Evolutionary conservation across 1,140 invertebrate species (phyloP).

Genomic region (Hylaeus anthracinus): DNA sequence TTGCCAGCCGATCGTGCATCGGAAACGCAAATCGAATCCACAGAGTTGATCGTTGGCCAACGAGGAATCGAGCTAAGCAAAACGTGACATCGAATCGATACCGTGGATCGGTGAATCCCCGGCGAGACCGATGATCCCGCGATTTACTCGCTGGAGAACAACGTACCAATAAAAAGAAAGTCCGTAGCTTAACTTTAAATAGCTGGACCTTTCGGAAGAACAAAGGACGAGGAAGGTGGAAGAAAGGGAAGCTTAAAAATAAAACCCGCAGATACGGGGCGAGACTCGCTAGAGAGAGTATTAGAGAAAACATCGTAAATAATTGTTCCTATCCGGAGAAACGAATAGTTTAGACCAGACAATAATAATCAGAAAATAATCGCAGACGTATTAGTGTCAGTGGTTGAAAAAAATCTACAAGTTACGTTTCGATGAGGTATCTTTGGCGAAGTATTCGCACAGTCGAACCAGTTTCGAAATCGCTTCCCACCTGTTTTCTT

Average conservation of each 20-base stretch:
- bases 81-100: slow-evolving; percentile 2
- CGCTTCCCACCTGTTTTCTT: not conserved
- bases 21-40: too few species aligned
- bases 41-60: not conserved
- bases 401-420: slow-evolving; percentile 23
- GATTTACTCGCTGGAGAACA: not conserved
- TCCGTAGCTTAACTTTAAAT: slow-evolving; percentile 44
- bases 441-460: not conserved
- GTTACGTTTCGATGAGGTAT: not conserved
- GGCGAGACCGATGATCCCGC: slow-evolving; percentile 1
- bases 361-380: slow-evolving; percentile 45
- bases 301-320: slow-evolving; percentile 15
- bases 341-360: slow-evolving; percentile 48
- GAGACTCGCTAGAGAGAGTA: not conserved
- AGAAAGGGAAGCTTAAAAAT: slow-evolving; percentile 45
- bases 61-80: not conserved
- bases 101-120: not conserved
- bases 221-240: slow-evolving; percentile 36
- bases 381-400: slow-evolving; percentile 19
- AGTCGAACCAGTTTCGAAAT: not conserved
- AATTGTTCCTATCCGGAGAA: slow-evolving; percentile 36
- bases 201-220: slow-evolving; percentile 35
- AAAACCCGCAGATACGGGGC: slow-evolving; percentile 15
- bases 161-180: slow-evolving; percentile 19
- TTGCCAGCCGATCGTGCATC: too few species aligned